Conservation (phyloP, 1,140 invertebrate species). For the Brachionus angularis region DNA sequence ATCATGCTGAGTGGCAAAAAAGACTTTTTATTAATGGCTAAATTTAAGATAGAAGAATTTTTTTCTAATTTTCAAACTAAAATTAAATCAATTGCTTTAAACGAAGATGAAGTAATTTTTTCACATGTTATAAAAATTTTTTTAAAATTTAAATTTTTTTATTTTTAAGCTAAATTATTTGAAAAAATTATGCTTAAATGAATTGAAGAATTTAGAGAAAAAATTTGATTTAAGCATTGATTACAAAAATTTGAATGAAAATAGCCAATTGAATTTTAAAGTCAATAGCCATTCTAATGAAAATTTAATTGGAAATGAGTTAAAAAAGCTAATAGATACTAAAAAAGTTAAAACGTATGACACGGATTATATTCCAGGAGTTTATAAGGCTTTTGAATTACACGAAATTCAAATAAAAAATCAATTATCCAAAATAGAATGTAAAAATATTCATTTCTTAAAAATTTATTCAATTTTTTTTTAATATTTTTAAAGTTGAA, state of each 20-base stretch:
- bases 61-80: slow-evolving; percentile 13
- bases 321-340: too few species aligned
- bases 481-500: neutral
- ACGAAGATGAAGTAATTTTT: neutral
- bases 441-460: neutral
- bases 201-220: slow-evolving; percentile 11
- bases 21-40: neutral
- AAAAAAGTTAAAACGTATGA: too few species aligned
- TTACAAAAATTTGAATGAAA: neutral
- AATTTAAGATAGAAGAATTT: slow-evolving; percentile 4
- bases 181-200: neutral
- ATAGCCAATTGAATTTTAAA: neutral
- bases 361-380: too few species aligned
- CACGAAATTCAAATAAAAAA: too few species aligned
- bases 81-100: neutral
- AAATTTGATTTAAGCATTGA: neutral
- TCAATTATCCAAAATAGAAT: slow-evolving; percentile 18
- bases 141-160: neutral
- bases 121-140: neutral
- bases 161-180: neutral
- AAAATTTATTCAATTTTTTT: neutral
- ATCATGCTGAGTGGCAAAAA: slow-evolving; percentile 1
- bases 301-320: too few species aligned
- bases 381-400: too few species aligned
- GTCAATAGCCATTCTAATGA: slow-evolving; percentile 1